Conservation (phyloP, 2,113 vertebrate species). For the Oreochromis niloticus region DNA sequence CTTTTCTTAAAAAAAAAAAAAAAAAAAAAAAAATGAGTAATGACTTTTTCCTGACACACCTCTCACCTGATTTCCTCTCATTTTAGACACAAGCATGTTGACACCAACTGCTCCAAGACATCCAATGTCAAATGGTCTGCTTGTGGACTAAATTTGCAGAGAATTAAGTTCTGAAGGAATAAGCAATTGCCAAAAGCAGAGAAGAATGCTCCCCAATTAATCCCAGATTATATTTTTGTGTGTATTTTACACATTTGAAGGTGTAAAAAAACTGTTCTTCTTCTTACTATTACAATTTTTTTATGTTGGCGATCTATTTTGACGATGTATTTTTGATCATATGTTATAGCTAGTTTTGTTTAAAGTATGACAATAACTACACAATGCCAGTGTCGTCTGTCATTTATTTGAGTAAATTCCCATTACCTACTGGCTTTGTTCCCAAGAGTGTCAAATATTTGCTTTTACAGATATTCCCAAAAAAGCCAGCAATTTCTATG, state of each 20-base stretch:
- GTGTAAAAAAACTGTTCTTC: accelerated
- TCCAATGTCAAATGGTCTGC: not conserved
- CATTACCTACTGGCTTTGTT: not conserved
- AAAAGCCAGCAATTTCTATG: not conserved
- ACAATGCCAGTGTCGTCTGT: not conserved
- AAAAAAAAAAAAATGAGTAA: not conserved
- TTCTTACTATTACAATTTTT: too few relatives aligned
- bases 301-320: not conserved
- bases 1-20: not conserved
- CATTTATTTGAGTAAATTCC: not conserved
- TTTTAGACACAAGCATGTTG: not conserved
- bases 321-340: not conserved
- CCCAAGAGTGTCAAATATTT: not conserved
- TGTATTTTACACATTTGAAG: not conserved
- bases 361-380: not conserved
- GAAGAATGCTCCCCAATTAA: not conserved
- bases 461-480: not conserved
- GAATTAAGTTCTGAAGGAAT: not conserved
- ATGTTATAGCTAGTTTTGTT: not conserved
- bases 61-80: not conserved
- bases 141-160: not conserved
- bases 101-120: not conserved
- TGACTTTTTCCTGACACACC: not conserved
- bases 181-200: not conserved
- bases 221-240: not conserved